Base-by-base conservation (phyloP, 2,797 vertebrate genomes). In the Macropodus opercularis region DNA sequence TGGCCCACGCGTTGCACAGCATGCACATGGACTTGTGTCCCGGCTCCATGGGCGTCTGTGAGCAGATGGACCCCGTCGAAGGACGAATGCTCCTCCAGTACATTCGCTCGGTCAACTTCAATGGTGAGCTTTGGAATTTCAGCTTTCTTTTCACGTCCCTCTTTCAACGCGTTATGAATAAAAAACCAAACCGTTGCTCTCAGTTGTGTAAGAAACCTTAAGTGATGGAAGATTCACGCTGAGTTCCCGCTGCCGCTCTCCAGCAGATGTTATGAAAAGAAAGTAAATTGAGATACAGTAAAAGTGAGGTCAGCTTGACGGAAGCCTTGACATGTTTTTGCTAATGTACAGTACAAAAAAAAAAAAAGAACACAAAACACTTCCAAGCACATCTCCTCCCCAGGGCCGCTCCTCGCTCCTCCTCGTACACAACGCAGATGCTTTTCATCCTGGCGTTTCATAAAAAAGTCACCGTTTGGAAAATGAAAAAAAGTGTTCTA, bases 1-100 rank as follows among this genome's bases (percentile, higher is more conserved):
- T 96, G 89, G 95, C 95, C 12, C 91, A 95, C 0, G 95, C 93
- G 5, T 77, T 97, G 12, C 95, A 96, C 89, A 93, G 87, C 79
- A 95, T 96, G 93, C 91, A 94, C 79, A 48, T 87, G 3, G 94
- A 93, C 21, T 90, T 95, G 41, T 97, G 95, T 31, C 92, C 92
- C 0, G 94, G 94, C 12, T 89, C 65, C 43, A 87, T 76, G n/a
- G 93, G 95, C 0, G 80, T 96, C 58, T 96, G 95, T 8, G 90
- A 94, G 0, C 92, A 91, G 19, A 96, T 96, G 95, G 94, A 95
- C 72, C 94, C 94, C 0, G 91, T 94, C 0, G 93, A 95, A 0
- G 94, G 94, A 17, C 84, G 84, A 9, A 88, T 84, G 22, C 91
- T 96, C 52, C 91, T 96, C 14, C 91, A 91, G 21, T 94, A 96